phyloP scores from a whole-genome alignment of 1,140 invertebrate species.

The Homarus americanus region DNA sequence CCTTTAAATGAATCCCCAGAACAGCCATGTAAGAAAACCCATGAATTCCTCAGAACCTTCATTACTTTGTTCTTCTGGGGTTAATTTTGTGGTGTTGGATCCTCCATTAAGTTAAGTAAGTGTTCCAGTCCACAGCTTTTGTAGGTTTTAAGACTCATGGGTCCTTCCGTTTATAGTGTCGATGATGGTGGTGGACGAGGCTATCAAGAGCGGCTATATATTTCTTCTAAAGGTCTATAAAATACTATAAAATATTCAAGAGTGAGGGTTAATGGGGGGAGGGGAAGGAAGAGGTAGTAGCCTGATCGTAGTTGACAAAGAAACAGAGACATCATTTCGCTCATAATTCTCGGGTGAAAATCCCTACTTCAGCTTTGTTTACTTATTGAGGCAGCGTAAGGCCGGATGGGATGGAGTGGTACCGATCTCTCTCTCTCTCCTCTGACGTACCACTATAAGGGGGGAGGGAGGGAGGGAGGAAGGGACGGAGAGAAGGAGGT shows the following conservation, averaged over 20 bases:
- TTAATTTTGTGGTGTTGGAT: neutral
- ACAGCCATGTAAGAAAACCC: no score
- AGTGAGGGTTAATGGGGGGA: no score
- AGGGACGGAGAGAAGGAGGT: neutral
- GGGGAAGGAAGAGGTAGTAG: neutral
- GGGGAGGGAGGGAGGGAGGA: neutral
- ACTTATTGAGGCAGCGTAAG: neutral
- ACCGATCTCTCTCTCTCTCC: neutral
- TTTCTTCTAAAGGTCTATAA: slow-evolving; percentile 13
- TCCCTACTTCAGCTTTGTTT: neutral
- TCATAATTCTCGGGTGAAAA: neutral
- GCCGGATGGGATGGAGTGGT: no score
- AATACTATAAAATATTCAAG: slow-evolving; percentile 18
- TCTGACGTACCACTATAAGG: neutral
- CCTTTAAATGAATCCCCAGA: no score
- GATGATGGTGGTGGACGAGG: slow-evolving; percentile 10
- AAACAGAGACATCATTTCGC: no score
- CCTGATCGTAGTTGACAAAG: neutral
- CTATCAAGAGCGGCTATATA: neutral
- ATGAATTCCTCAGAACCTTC: no score
- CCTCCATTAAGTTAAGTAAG: neutral
- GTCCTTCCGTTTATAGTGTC: neutral
- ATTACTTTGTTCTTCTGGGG: no score
- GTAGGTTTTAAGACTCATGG: neutral
- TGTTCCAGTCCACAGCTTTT: neutral